Evolutionary conservation across 2,113 vertebrate genomes (phyloP).

Genomic region (Hypanus sabinus): DNA sequence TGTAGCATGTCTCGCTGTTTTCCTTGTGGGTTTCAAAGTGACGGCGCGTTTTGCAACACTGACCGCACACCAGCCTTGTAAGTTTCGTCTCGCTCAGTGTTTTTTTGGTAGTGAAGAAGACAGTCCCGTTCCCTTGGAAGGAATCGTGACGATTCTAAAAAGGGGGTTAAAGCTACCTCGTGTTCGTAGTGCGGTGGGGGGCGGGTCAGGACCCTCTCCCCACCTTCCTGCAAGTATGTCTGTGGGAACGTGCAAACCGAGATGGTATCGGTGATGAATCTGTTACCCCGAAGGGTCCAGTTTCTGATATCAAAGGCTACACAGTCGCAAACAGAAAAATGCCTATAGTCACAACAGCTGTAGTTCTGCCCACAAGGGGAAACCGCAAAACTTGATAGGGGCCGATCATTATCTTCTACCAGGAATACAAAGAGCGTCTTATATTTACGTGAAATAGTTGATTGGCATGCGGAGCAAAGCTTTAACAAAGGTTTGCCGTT

Average conservation of each 20-base stretch:
- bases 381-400: background rate
- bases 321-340: background rate
- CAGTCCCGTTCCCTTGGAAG: background rate
- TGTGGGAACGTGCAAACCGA: background rate
- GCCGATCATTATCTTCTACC: background rate
- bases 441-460: background rate
- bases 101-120: background rate
- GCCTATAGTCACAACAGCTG: background rate
- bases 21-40: background rate
- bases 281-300: background rate
- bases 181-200: background rate
- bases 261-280: background rate
- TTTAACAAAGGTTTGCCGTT: background rate
- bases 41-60: background rate
- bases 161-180: background rate
- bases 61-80: background rate
- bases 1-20: no score
- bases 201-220: background rate
- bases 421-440: background rate
- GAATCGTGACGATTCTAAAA: background rate
- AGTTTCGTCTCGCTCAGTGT: background rate
- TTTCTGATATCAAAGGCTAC: background rate
- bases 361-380: background rate
- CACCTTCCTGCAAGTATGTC: background rate
- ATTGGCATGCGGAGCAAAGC: background rate